Evolutionary conservation across 2,888 invertebrate genomes (phyloP).

Genomic region (Lacanobia oleracea): DNA sequence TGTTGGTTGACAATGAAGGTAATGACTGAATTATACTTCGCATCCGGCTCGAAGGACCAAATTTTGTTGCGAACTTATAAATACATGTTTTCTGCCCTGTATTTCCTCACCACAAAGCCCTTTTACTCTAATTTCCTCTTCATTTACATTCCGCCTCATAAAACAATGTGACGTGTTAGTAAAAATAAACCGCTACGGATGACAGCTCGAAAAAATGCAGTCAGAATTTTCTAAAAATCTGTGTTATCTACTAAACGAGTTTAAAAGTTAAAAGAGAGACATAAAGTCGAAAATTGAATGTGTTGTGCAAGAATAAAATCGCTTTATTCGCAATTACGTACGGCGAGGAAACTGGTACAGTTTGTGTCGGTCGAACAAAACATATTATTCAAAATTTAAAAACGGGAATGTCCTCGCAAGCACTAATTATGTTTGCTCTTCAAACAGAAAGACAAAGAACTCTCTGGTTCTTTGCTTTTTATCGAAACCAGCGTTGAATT

Average conservation of each 20-base stretch:
- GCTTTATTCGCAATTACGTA: conserved; percentile 44
- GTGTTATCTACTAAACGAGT: conserved; percentile 3
- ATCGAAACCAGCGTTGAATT: not conserved
- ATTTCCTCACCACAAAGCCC: not conserved
- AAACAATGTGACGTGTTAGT: conserved; percentile 42
- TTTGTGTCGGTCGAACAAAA: conserved; percentile 49
- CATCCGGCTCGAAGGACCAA: not conserved
- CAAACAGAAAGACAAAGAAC: not conserved
- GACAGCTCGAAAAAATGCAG: conserved; percentile 48
- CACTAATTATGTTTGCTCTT: conserved; percentile 15
- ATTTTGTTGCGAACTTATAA: not conserved
- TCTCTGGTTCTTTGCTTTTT: conserved; percentile 3
- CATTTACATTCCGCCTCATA: conserved; percentile 32
- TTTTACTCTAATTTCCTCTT: conserved; percentile 18
- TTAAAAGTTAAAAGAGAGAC: not conserved
- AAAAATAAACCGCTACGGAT: conserved; percentile 42
- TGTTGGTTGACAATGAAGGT: conserved; percentile 25
- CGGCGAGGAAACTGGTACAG: conserved; percentile 37
- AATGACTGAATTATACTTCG: conserved; percentile 39
- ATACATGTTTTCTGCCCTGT: not conserved
- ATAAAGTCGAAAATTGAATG: conserved; percentile 38
- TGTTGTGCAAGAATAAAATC: conserved; percentile 29
- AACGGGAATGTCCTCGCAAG: conserved; percentile 18
- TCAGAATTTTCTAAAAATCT: conserved; percentile 27
- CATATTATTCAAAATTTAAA: conserved; percentile 50